Evolutionary conservation across 2,113 vertebrate species (phyloP), one percentile per base, ranked within the genome.

Genomic region (Pogona vitticeps): DNA sequence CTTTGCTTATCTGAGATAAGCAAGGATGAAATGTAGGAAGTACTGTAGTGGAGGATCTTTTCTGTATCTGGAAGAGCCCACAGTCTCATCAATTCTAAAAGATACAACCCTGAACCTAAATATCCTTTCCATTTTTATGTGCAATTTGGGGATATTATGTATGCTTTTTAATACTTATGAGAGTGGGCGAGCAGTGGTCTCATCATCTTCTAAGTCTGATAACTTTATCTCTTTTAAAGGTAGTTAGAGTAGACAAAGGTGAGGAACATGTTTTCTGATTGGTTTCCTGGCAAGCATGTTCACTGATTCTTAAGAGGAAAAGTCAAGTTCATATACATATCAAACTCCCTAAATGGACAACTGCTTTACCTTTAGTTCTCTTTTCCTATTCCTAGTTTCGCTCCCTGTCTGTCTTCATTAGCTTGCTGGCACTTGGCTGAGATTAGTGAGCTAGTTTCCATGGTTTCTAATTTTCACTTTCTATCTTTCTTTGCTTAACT

Each of bases 401-500:
- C 93, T 93, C 92, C 95, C 95, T 6, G 94, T 95, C 94, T 92
- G 89, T 95, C 94, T 95, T 95, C 94, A 95, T 95, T 95, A 95
- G 93, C 89, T 93, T 94, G 86, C 90, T 94, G 95, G 94, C 95
- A 95, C 88, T 94, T 91, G 88, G 91, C 93, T 95, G 92, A 93
- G 90, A 94, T 93, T 95, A 95, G 94, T 92, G 88, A 92, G 93
- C 91, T 94, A 92, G 94, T 95, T 95, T 95, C 95, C 94, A 95
- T 95, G 94, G 95, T 95, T 95, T 95, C 95, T 95, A 95, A 95
- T 94, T 95, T 95, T 95, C 94, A 94, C 94, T 95, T 95, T 95
- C 94, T 95, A 92, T 95, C 95, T 94, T 94, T 95, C 93, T 94
- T 95, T 94, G 92, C 94, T 94, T 94, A 93, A 95, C 94, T 95